Conservation (phyloP, 2,797 vertebrate genomes). For the Pelodytes ibericus region DNA sequence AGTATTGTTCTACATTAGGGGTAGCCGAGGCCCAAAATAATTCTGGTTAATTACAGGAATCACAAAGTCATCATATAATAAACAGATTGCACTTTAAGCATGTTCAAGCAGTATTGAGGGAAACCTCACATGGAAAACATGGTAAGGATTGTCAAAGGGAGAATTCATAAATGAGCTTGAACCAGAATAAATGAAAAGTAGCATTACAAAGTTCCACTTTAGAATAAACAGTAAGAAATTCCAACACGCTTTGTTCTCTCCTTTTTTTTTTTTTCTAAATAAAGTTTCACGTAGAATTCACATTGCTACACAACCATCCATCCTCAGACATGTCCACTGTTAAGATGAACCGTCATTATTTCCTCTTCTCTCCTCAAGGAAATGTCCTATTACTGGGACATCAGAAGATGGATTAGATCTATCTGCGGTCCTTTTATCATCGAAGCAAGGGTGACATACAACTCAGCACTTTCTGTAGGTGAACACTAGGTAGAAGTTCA, state of each 20-base stretch:
- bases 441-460: constrained; percentile 32
- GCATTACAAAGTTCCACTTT: background rate
- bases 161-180: too few species aligned
- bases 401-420: constrained; percentile 36
- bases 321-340: background rate
- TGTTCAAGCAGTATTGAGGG: too few species aligned
- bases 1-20: too few species aligned
- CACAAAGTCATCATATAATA: too few species aligned
- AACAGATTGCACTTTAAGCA: too few species aligned
- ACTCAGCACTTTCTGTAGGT: constrained; percentile 14
- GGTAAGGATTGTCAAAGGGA: too few species aligned
- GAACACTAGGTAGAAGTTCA: constrained; percentile 14
- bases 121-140: too few species aligned
- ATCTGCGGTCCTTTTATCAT: constrained; percentile 20
- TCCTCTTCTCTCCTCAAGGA: constrained; percentile 34
- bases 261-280: background rate
- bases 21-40: too few species aligned
- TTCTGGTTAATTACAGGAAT: too few species aligned
- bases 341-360: constrained; percentile 44
- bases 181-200: too few species aligned
- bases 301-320: background rate
- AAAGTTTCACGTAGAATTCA: background rate
- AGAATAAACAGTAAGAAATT: background rate
- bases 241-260: background rate
- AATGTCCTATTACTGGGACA: constrained; percentile 44